Percentiles rank a stretch among this genome's conserved stretches.
phyloP scores from a whole-genome alignment of 2,888 invertebrate species.

The Drosophila nr. medialis region DNA sequence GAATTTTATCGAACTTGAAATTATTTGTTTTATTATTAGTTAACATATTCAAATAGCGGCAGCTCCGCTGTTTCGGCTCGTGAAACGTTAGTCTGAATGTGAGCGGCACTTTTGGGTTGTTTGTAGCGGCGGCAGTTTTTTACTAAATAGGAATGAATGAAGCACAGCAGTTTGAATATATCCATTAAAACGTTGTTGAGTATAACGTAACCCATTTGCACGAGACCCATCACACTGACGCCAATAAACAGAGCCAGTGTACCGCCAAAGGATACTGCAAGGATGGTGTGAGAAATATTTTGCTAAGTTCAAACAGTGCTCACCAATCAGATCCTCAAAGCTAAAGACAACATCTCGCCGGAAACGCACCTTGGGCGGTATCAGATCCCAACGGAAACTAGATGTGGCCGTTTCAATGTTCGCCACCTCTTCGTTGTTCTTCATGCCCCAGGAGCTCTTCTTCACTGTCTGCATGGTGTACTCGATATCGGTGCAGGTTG shows the following conservation, averaged over 20 bases:
- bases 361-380: slow-evolving; percentile 86
- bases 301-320: slow-evolving; percentile 3
- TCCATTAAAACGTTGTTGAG: slow-evolving; percentile 52
- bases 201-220: slow-evolving; percentile 72
- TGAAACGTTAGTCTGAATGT: slow-evolving; percentile 40
- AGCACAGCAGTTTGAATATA: slow-evolving; percentile 30
- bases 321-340: slow-evolving; percentile 87
- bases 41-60: slow-evolving; percentile 67
- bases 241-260: slow-evolving; percentile 85
- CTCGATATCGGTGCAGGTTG: slow-evolving; percentile 80
- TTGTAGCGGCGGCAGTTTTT: background rate
- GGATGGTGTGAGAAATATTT: fast-evolving
- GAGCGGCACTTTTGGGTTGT: background rate
- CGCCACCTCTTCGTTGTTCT: slow-evolving; percentile 58
- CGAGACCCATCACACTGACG: slow-evolving; percentile 62
- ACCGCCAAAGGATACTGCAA: slow-evolving; percentile 85
- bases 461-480: slow-evolving; percentile 81
- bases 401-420: slow-evolving; percentile 81
- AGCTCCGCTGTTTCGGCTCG: slow-evolving; percentile 64
- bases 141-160: slow-evolving; percentile 19
- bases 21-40: slow-evolving; percentile 15
- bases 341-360: slow-evolving; percentile 87
- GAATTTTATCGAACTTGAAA: background rate
- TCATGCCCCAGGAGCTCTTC: slow-evolving; percentile 81
- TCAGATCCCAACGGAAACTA: slow-evolving; percentile 86